Evolutionary conservation across 2,888 invertebrate genomes (phyloP).

Genomic region (Drosophila vallismaia): DNA sequence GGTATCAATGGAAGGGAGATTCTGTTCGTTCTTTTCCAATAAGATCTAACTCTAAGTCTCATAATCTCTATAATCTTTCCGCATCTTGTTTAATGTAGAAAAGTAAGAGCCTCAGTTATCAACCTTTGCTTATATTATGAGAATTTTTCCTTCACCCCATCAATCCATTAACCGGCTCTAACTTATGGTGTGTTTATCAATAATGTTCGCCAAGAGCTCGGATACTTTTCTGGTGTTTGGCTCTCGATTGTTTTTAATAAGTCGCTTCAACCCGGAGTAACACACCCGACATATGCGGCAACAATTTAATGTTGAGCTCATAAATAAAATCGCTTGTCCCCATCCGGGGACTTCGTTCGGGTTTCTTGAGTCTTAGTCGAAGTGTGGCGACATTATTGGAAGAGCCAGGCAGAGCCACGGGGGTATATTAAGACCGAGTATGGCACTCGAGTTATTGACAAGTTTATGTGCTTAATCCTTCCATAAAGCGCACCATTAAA

Average conservation of each 20-base stretch:
- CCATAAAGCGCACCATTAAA: slow-evolving; percentile 81
- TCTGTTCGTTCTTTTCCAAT: too few relatives aligned
- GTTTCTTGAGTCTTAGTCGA: slow-evolving; percentile 56
- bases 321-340: slow-evolving; percentile 65
- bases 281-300: slow-evolving; percentile 63
- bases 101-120: slow-evolving; percentile 32
- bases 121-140: slow-evolving; percentile 29
- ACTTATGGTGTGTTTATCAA: slow-evolving; percentile 56
- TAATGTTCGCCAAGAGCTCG: slow-evolving; percentile 47
- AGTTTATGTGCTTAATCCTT: slow-evolving; percentile 82
- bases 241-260: slow-evolving; percentile 67
- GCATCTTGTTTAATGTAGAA: slow-evolving; percentile 17
- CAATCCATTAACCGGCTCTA: slow-evolving; percentile 25
- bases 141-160: slow-evolving; percentile 25
- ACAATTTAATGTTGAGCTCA: slow-evolving; percentile 70
- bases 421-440: slow-evolving; percentile 48
- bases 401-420: slow-evolving; percentile 25
- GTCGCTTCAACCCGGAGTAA: slow-evolving; percentile 51
- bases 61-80: slow-evolving; percentile 5
- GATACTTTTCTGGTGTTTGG: slow-evolving; percentile 21
- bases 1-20: too few relatives aligned
- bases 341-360: slow-evolving; percentile 33
- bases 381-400: slow-evolving; percentile 77
- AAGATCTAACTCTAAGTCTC: too few relatives aligned
- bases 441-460: slow-evolving; percentile 81